phyloP scores from a whole-genome alignment of 2,113 vertebrate species.

The human region DNA sequence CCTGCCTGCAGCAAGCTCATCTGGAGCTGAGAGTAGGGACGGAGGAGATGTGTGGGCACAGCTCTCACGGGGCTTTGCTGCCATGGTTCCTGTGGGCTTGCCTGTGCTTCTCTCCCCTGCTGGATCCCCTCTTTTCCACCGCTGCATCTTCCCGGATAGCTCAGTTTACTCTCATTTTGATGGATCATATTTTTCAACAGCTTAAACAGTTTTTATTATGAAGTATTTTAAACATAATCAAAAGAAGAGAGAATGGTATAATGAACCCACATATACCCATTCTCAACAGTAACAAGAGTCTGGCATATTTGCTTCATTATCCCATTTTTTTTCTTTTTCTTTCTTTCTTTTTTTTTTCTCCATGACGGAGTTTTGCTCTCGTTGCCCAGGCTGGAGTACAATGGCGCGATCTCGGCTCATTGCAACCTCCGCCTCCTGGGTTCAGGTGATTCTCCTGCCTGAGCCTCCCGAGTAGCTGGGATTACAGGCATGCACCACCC shows the following conservation, averaged over 20 bases:
- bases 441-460: too few relatives aligned
- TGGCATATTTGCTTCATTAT: not conserved
- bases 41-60: rapidly evolving
- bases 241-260: not conserved
- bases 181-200: not conserved
- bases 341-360: not conserved
- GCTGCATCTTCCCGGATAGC: not conserved
- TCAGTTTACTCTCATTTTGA: not conserved
- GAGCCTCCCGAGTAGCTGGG: too few relatives aligned
- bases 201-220: not conserved
- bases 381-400: too few relatives aligned
- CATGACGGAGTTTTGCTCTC: rapidly evolving
- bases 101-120: not conserved
- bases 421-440: too few relatives aligned
- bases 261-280: not conserved
- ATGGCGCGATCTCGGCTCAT: too few relatives aligned
- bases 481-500: too few relatives aligned
- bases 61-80: not conserved
- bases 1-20: not conserved
- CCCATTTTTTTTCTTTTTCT: not conserved
- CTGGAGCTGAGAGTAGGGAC: not conserved
- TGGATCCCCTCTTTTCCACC: not conserved
- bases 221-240: not conserved
- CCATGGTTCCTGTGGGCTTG: not conserved
- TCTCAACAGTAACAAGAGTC: not conserved